Evolutionary conservation across 2,888 invertebrate species (phyloP), one percentile per base, ranked within the genome.

Genomic region (Caenorhabditis sp.): DNA sequence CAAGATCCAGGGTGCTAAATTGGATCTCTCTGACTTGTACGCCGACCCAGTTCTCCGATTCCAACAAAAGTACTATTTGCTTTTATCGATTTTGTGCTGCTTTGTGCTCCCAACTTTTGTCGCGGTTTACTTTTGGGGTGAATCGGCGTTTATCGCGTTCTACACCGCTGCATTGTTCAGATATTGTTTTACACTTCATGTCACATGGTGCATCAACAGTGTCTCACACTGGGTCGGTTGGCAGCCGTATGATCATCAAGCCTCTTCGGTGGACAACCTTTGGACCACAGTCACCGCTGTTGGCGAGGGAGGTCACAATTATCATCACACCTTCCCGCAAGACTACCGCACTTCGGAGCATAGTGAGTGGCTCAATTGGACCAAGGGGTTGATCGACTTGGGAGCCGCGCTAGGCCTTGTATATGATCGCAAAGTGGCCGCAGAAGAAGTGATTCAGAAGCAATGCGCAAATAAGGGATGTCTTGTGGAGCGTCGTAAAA

Each of bases 11-110:
- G 91, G 92, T 61, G 89, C 91, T 27, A 89, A 91, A 17, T 90
- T 95, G 56, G 93, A 95, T 82, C 92, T 94, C 91, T 91, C 91
- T 0, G 95, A 95, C 87, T 88, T 95, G n/a, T 92, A 93, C 76
- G 88, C 89, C 0, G 95, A 95, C 88, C 90, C 91, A n/a, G 91
- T 94, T 26, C 92, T 94, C 3, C 92, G 92, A 91, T 92, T 93
- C 83, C 95, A 95, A 88, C 92, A 93, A 89, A 93, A 92, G 93
- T 94, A 92, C 79, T 96, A 95, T 89, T 88, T 93, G 27, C 88
- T 92, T 0, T 88, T 94, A 73, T 93, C 94, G 91, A 91, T 93
- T 0, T 73, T 94, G 0, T 90, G 92, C 36, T 93, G 93, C 88
- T 95, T 96, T 88, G 86, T 93, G 0, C 77, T 95, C 49, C 96